phyloP scores from a whole-genome alignment of 2,113 vertebrate species.

The Cromileptes altivelis region DNA sequence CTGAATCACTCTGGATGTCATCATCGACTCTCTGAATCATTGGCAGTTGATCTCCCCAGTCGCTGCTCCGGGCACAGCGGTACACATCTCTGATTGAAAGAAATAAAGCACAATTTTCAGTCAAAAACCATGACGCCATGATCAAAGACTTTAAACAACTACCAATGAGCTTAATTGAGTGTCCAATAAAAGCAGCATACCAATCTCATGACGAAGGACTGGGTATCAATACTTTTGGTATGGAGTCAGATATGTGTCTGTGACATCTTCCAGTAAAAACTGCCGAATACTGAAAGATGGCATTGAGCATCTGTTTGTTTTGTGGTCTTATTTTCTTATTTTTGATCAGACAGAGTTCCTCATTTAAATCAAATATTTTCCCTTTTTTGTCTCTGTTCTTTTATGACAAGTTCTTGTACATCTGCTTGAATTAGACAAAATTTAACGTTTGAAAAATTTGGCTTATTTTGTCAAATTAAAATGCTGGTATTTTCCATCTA shows the following conservation, averaged over 20 bases:
- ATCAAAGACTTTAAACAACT: neutral
- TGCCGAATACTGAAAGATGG: neutral
- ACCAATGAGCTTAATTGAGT: neutral
- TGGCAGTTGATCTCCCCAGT: slow-evolving; percentile 90
- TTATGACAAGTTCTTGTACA: neutral
- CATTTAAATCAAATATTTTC: neutral
- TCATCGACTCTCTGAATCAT: slow-evolving; percentile 39
- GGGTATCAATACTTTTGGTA: neutral
- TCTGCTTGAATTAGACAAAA: neutral
- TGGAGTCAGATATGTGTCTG: neutral
- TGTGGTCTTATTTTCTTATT: neutral
- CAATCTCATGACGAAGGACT: neutral
- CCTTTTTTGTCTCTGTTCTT: neutral
- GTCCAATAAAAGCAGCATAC: neutral
- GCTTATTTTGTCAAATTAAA: neutral
- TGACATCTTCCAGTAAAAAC: neutral
- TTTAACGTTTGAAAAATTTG: neutral
- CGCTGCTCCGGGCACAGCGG: slow-evolving; percentile 88
- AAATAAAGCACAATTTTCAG: neutral
- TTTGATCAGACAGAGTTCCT: neutral
- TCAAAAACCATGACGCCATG: rapidly evolving
- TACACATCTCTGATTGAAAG: slow-evolving; percentile 86
- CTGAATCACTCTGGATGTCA: slow-evolving; percentile 47
- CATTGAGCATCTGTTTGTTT: neutral
- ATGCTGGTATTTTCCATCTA: neutral